A percentile compares a stretch with the other conserved stretches of the same genome.
These are phyloP conservation scores for Acromyrmex heyeri DNA, from an alignment of 1,140 invertebrate genomes.

Conservation along the genomic window DNA sequence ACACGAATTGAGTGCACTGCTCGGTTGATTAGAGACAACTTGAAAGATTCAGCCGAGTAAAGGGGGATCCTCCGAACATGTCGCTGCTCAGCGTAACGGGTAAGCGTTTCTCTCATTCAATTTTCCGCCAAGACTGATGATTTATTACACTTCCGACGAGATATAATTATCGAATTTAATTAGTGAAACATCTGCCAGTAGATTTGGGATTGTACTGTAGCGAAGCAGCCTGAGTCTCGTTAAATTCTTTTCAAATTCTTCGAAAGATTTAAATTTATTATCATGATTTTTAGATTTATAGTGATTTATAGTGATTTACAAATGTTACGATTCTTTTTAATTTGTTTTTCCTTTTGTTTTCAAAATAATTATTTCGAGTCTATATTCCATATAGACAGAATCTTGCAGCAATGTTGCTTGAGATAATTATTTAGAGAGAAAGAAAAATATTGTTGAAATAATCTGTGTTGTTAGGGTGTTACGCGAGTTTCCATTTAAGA, in stretches of 20 bases:
- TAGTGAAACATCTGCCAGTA: neutral
- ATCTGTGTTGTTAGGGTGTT: too few relatives aligned
- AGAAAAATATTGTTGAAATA: too few relatives aligned
- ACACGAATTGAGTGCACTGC: constrained; percentile 65
- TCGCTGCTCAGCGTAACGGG: constrained; percentile 83
- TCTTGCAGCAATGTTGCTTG: too few relatives aligned
- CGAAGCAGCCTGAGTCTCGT: constrained; percentile 12
- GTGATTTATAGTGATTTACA: neutral
- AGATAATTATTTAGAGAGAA: too few relatives aligned
- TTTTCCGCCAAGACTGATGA: neutral
- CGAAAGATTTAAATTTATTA: neutral
- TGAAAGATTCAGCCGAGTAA: constrained; percentile 66
- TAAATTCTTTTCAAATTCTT: neutral
- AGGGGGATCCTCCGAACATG: constrained; percentile 76
- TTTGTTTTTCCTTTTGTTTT: neutral
- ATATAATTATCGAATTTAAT: neutral
- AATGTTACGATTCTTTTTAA: neutral
- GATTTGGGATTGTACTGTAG: neutral
- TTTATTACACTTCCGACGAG: neutral
- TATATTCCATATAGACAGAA: too few relatives aligned
- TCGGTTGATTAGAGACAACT: constrained; percentile 68
- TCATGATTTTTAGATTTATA: neutral
- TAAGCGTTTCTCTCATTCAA: constrained; percentile 63
- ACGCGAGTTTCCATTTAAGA: neutral
- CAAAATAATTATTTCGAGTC: neutral